phyloP scores from a whole-genome alignment of 2,888 invertebrate species.

The Pollenia griseotomentosa region DNA sequence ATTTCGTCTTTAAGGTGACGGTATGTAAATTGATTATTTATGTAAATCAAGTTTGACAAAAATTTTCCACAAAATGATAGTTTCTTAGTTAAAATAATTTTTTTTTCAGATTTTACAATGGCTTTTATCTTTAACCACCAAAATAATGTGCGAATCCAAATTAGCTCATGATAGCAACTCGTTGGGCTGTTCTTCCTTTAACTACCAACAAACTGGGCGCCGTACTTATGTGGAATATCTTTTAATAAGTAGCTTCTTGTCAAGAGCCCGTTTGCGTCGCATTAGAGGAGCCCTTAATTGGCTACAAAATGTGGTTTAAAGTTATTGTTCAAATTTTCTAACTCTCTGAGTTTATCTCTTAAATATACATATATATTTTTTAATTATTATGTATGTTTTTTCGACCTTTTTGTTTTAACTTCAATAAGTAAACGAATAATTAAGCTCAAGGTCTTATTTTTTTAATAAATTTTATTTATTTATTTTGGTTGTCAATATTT shows the following conservation, averaged over 20 bases:
- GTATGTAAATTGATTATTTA: no score
- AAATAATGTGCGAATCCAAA: conserved; percentile 88
- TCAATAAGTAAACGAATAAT: no score
- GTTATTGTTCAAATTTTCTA: neutral
- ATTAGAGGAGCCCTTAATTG: conserved; percentile 87
- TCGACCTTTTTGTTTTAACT: no score
- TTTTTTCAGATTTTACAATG: conserved; percentile 88
- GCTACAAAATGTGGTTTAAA: conserved; percentile 85
- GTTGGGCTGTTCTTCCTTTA: neutral
- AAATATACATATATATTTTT: conserved; percentile 18
- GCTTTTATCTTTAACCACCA: conserved; percentile 90
- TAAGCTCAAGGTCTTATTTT: no score
- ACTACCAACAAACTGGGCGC: conserved; percentile 82
- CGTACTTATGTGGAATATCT: conserved; percentile 89
- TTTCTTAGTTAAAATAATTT: neutral
- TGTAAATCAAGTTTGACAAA: neutral
- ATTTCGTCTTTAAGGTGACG: no score
- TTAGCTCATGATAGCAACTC: conserved; percentile 68
- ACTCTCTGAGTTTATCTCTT: neutral
- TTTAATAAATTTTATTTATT: no score
- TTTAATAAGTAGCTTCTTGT: conserved; percentile 89
- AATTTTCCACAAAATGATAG: no score
- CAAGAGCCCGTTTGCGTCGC: conserved; percentile 87
- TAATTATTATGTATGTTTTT: no score
- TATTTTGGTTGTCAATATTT: no score